Conservation (phyloP, 2,888 invertebrate genomes). For the Rhagonycha lutea region DNA sequence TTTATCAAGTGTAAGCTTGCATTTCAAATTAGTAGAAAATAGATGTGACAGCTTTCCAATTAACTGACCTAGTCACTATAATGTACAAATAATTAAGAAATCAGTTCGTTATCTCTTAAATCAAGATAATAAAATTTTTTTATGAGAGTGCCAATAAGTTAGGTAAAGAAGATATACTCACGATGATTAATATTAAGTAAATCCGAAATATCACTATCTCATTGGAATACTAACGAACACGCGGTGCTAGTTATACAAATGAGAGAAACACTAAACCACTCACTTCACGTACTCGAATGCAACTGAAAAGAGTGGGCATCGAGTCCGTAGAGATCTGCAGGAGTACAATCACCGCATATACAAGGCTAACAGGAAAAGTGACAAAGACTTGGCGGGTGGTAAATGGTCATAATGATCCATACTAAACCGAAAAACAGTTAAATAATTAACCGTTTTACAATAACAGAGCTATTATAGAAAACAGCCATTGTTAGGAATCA, state of each 20-base stretch:
- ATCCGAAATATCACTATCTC: background rate
- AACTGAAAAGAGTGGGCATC: slow-evolving; percentile 15
- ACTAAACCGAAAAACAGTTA: slow-evolving; percentile 2
- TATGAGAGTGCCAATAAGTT: background rate
- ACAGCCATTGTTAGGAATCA: background rate
- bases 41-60: slow-evolving; percentile 22
- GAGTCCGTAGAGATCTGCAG: slow-evolving; percentile 12
- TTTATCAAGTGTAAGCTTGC: slow-evolving; percentile 11
- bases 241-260: background rate
- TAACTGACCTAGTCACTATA: slow-evolving; percentile 24
- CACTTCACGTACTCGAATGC: slow-evolving; percentile 19
- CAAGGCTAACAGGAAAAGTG: slow-evolving; percentile 27
- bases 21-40: slow-evolving; percentile 24
- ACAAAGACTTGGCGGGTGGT: slow-evolving; percentile 14
- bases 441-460: background rate
- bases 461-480: background rate
- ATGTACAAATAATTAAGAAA: background rate
- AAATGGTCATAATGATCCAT: slow-evolving; percentile 16
- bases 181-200: background rate
- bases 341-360: slow-evolving; percentile 20
- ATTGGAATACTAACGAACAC: background rate
- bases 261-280: slow-evolving; percentile 8
- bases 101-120: background rate
- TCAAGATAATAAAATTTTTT: background rate
- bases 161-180: background rate